Evolutionary conservation across 92 coral and sea anemone species (phyloP), one percentile per base, ranked within the genome.

Genomic region (Paragorgia papillata): DNA sequence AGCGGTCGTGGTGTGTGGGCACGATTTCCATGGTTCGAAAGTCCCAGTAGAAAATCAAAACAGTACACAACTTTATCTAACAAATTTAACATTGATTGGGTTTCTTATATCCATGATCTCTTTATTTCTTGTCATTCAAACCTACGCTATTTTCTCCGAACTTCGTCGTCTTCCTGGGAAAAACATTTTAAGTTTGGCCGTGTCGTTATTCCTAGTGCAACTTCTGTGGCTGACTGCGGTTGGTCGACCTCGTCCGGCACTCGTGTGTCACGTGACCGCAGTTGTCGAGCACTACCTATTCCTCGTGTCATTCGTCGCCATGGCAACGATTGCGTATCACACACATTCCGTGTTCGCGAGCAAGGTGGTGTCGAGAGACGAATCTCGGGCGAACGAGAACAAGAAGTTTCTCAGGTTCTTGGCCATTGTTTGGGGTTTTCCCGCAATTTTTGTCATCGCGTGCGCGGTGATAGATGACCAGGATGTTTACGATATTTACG

Each of bases 251-350:
- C 28, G 34, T 21, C n/a, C 33, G 7, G 3, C 57, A 0, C 12
- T 44, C 30, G 0, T 44, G 1, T 67, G 74, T 44, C n/a, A 10
- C 22, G 20, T 31, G 14, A 5, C 20, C 7, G 74, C 74, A 8
- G 17, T 25, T 40, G 0, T 18, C 4, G 51, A 67, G 7, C 74
- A 67, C 44, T 67, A 67, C 21, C 14, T 67, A 5, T 43, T 67
- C 27, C 74, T 67, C 17, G 74, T 67, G 24, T 67, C 74, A 44
- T 67, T 67, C 12, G 74, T 67, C 33, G 74, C 74, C 74, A 67
- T 67, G 74, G 57, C 74, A 43, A 13, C 28, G 28, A 67, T 67
- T 28, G 57, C 74, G 10, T 44, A 33, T 53, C 39, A 67, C 12
- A 7, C 74, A 7, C 12, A 24, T 40, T 9, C 22, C 4, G 40